Evolutionary conservation across 1,140 invertebrate genomes (phyloP), one percentile per base, ranked within the genome.

Genomic region (Calephelis virginiensis): DNA sequence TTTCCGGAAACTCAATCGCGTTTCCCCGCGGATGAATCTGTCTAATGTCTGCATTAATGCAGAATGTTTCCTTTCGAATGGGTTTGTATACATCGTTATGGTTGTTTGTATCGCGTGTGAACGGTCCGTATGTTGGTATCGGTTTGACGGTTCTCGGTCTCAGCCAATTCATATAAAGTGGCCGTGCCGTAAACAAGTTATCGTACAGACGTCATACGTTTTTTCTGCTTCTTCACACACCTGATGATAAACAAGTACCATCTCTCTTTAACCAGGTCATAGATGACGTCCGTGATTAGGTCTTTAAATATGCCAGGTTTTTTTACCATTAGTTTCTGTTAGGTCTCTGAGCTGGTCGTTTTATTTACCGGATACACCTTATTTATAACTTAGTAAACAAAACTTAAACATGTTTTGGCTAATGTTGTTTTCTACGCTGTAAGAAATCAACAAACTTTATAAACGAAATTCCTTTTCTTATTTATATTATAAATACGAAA

Each of bases 51-150:
- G 86, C 71, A 85, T 80, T 68, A 91, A 61, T n/a, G 77, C 80
- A 0, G 89, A 91, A 64, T 91, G 89, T 65, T 91, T 91, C 53
- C 89, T 80, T 64, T 91, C 88, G 61, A 91, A 91, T 11, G 88
- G 88, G 71, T 91, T 91, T 69, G 88, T 89, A 66, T 78, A 91
- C 88, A 91, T 90, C 69, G 56, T 67, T 47, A 9, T 68, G 9
- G n/a, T 67, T 68, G 37, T 69, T 59, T 56, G 49, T 50, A 69
- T 67, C 65, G 73, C 80, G 84, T 83, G 50, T 72, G 70, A 68
- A 73, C 76, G 59, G 68, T 66, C n/a, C 37, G 66, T 86, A 50
- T 17, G 72, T 47, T 64, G 12, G 68, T 64, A 72, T 61, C 69
- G 66, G 63, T 81, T 37, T 90, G 82, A 74, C 48, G 67, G 46